Evolutionary conservation across 2,113 vertebrate genomes (phyloP).

Genomic region (Zosterops borbonicus): DNA sequence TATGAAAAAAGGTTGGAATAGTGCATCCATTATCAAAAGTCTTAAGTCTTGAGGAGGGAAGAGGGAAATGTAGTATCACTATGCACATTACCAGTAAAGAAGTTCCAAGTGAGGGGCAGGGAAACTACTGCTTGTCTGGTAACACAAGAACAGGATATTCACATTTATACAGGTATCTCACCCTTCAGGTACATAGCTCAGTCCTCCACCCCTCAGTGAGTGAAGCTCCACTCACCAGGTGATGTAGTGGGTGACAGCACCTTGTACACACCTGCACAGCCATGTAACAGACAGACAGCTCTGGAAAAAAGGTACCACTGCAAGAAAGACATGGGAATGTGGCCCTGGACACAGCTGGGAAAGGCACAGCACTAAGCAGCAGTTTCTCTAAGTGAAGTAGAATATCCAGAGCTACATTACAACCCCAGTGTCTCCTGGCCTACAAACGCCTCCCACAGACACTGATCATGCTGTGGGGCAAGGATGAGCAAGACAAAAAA

Average conservation of each 20-base stretch:
- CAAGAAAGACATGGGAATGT: neutral
- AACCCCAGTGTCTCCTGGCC: neutral
- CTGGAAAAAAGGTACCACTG: neutral
- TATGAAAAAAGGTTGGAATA: neutral
- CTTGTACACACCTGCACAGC: neutral
- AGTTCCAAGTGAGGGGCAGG: neutral
- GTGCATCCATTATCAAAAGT: neutral
- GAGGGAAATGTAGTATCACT: neutral
- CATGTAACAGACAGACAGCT: neutral
- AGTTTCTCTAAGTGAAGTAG: neutral
- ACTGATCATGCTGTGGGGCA: accelerated
- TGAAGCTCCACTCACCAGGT: neutral
- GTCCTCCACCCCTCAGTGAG: neutral
- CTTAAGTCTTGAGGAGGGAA: neutral
- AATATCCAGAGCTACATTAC: neutral
- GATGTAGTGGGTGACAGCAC: accelerated
- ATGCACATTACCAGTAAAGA: neutral
- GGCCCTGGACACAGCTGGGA: neutral
- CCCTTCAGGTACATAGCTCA: neutral
- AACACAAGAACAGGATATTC: neutral
- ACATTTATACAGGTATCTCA: neutral
- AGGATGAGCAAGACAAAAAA: neutral
- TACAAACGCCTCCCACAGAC: neutral
- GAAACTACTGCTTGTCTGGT: neutral
- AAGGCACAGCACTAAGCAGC: neutral